phyloP scores from a whole-genome alignment of 2,113 vertebrate species.

The Lamprologus lemairii region DNA sequence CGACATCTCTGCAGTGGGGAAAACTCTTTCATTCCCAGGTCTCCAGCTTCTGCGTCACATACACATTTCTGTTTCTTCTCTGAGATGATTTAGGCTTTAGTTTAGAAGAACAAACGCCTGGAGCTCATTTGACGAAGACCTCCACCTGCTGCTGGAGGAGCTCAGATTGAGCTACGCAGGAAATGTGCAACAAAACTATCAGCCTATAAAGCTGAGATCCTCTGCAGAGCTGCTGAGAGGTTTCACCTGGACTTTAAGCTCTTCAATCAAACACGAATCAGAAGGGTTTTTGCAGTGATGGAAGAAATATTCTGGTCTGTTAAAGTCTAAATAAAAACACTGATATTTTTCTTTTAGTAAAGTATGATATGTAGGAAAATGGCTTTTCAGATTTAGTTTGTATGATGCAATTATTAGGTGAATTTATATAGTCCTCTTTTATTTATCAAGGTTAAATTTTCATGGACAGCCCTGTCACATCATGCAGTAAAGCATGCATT shows the following conservation, averaged over 20 bases:
- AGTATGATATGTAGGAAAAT: rapidly evolving
- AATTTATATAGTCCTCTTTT: neutral
- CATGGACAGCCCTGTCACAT: neutral
- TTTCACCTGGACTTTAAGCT: neutral
- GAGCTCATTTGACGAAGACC: neutral
- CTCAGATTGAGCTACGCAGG: neutral
- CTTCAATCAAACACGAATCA: neutral
- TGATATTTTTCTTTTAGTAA: neutral
- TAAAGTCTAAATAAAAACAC: neutral
- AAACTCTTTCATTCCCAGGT: rapidly evolving
- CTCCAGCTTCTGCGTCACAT: neutral
- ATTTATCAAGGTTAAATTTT: rapidly evolving
- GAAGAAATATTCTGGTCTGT: neutral
- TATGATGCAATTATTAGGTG: neutral
- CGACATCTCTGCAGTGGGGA: neutral
- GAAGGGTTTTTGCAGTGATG: neutral
- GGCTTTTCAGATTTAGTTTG: neutral
- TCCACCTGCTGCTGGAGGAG: neutral
- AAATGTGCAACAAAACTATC: neutral
- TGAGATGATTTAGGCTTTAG: rapidly evolving
- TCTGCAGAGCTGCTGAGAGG: neutral
- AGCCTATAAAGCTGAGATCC: neutral
- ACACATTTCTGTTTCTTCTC: neutral
- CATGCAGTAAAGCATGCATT: neutral
- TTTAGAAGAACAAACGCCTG: neutral